These are phyloP conservation scores for Drosophila nikananu DNA, from an alignment of 1,140 invertebrate species.

Conservation along the genomic window DNA sequence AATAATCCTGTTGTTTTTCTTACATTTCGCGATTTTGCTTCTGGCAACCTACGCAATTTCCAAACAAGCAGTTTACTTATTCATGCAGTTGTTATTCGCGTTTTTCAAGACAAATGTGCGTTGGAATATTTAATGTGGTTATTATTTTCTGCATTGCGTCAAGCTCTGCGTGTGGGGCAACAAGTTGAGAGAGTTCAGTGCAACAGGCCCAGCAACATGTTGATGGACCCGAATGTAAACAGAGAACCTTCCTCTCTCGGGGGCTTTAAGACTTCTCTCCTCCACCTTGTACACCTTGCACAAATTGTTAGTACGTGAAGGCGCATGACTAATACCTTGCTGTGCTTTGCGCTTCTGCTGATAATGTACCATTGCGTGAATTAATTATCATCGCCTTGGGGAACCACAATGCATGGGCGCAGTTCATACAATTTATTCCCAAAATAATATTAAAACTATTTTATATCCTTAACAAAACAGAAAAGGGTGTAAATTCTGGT, in stretches of 20 bases:
- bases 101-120: conserved; percentile 47
- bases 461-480: too few species aligned
- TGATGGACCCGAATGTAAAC: conserved; percentile 37
- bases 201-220: conserved; percentile 47
- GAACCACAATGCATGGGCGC: too few species aligned
- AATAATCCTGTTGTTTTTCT: conserved; percentile 50
- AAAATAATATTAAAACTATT: too few species aligned
- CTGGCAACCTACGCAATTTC: conserved; percentile 24
- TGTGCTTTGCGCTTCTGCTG: conserved; percentile 1
- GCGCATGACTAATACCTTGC: conserved; percentile 21
- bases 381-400: too few species aligned
- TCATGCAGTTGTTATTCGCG: conserved; percentile 52
- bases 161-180: conserved; percentile 17
- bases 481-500: too few species aligned
- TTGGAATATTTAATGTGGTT: conserved; percentile 52
- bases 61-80: conserved; percentile 50
- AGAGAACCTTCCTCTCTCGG: conserved; percentile 29
- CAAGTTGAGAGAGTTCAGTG: conserved; percentile 35
- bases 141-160: conserved; percentile 36
- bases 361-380: conserved; percentile 23
- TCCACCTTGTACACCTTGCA: neutral
- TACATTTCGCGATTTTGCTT: conserved; percentile 49
- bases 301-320: conserved; percentile 21
- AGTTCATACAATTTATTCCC: too few species aligned
- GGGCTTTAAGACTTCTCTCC: neutral